Evolutionary conservation across 2,797 vertebrate species (phyloP).

Genomic region (Parauchenoglanis ngamensis): DNA sequence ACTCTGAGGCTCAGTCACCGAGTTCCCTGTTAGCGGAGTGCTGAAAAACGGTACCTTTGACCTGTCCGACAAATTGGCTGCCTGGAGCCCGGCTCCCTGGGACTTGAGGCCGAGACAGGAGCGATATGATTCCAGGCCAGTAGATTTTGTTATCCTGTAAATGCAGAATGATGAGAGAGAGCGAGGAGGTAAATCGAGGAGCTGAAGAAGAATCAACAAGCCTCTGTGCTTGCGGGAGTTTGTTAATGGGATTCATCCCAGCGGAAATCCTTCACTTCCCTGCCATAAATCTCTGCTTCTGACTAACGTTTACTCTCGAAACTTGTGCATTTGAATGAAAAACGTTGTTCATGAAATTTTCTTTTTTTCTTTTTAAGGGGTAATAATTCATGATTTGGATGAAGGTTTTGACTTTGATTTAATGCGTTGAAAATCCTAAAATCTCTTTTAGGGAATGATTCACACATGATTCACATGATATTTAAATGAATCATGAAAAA

Average conservation of each 20-base stretch:
- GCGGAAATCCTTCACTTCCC: constrained; percentile 34
- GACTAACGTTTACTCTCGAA: neutral
- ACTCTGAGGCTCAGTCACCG: neutral
- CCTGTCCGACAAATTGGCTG: constrained; percentile 43
- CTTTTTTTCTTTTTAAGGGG: neutral
- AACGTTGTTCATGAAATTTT: neutral
- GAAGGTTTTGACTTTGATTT: neutral
- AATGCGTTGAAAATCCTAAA: neutral
- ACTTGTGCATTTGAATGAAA: neutral
- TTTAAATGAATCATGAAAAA: neutral
- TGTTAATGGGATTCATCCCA: constrained; percentile 36
- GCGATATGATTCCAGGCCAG: neutral
- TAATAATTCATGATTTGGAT: constrained; percentile 3
- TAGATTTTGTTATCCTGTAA: constrained; percentile 29
- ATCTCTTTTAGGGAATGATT: neutral
- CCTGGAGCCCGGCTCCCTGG: constrained; percentile 17
- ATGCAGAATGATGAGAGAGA: constrained; percentile 11
- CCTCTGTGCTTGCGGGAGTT: constrained; percentile 23
- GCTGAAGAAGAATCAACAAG: constrained; percentile 39
- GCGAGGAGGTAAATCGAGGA: constrained; percentile 18
- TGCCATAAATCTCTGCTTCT: constrained; percentile 41
- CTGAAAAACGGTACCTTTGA: constrained; percentile 31
- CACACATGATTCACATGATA: neutral
- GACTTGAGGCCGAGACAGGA: constrained; percentile 26
- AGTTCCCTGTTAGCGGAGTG: neutral